A percentile compares a stretch with the other conserved stretches of the same genome.
Conservation (phyloP, 2,888 invertebrate species). For the Callyntrura guangdongensis region DNA sequence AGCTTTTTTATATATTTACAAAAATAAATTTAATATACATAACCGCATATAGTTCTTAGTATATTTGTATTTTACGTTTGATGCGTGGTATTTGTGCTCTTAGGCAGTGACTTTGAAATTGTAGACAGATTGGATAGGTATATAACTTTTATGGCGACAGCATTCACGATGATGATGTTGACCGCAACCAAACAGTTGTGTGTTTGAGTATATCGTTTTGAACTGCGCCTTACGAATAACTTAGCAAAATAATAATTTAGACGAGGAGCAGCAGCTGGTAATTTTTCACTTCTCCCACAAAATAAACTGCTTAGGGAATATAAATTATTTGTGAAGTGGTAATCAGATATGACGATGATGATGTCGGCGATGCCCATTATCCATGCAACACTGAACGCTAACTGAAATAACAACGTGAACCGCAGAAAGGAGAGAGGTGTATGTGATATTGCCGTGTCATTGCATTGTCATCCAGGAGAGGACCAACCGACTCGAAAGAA, state of each 20-base stretch:
- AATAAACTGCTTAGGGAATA: neutral
- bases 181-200: neutral
- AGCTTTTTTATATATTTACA: neutral
- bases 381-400: constrained; percentile 3
- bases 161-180: neutral
- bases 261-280: constrained; percentile 18
- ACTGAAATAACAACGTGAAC: neutral
- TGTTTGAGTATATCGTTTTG: neutral
- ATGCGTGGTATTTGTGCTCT: neutral
- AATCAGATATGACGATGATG: constrained; percentile 9
- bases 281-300: constrained; percentile 22
- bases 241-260: constrained; percentile 15
- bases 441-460: constrained; percentile 21
- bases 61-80: too few species aligned
- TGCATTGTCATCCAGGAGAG: neutral
- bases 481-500: neutral
- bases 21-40: too few species aligned
- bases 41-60: too few species aligned
- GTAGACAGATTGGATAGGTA: neutral
- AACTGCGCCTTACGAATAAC: constrained; percentile 42
- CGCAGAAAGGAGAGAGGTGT: constrained; percentile 21
- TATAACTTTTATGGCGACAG: neutral
- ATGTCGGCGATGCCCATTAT: constrained; percentile 2
- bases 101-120: constrained; percentile 31
- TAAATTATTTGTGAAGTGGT: constrained; percentile 16